These are phyloP conservation scores for Psix sp. DNA, from an alignment of 1,140 invertebrate species.

Conservation along the genomic window DNA sequence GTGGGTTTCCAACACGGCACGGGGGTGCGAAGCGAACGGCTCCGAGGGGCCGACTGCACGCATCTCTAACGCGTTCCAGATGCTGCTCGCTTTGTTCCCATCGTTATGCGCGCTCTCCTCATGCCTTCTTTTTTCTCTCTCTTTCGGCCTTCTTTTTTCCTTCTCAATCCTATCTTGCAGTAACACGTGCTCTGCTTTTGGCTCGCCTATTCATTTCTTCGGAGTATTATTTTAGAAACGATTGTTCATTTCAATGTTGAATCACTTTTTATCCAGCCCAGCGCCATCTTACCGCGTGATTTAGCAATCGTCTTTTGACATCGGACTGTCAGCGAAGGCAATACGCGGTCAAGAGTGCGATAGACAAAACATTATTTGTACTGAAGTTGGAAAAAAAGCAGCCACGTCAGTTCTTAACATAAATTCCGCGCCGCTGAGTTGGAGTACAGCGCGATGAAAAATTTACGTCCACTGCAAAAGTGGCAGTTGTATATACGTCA, in stretches of 20 bases:
- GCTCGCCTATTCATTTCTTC: slow-evolving; percentile 1
- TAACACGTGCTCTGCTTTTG: slow-evolving; percentile 37
- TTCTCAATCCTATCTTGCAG: slow-evolving; percentile 25
- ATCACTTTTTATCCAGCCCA: background rate
- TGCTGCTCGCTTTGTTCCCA: slow-evolving; percentile 74
- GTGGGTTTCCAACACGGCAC: slow-evolving; percentile 35
- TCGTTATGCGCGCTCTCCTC: slow-evolving; percentile 54
- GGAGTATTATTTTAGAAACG: background rate
- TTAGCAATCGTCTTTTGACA: too few relatives aligned
- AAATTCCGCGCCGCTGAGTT: slow-evolving; percentile 45
- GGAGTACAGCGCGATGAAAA: slow-evolving; percentile 50
- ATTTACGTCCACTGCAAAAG: slow-evolving; percentile 54
- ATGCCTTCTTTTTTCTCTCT: slow-evolving; percentile 42
- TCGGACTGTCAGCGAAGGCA: slow-evolving; percentile 33
- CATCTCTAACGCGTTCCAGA: slow-evolving; percentile 75
- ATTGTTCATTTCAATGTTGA: background rate
- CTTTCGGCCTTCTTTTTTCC: slow-evolving; percentile 1
- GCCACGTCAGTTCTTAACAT: slow-evolving; percentile 47
- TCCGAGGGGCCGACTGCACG: slow-evolving; percentile 50
- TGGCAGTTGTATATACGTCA: slow-evolving; percentile 51
- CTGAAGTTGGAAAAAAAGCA: slow-evolving; percentile 27
- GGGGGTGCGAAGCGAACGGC: slow-evolving; percentile 42
- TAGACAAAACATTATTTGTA: slow-evolving; percentile 59
- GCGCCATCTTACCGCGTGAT: too few relatives aligned
- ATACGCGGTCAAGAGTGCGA: slow-evolving; percentile 35